Evolutionary conservation across 2,113 vertebrate genomes (phyloP).

Genomic region (Rhinopomastus cyanomelas): DNA sequence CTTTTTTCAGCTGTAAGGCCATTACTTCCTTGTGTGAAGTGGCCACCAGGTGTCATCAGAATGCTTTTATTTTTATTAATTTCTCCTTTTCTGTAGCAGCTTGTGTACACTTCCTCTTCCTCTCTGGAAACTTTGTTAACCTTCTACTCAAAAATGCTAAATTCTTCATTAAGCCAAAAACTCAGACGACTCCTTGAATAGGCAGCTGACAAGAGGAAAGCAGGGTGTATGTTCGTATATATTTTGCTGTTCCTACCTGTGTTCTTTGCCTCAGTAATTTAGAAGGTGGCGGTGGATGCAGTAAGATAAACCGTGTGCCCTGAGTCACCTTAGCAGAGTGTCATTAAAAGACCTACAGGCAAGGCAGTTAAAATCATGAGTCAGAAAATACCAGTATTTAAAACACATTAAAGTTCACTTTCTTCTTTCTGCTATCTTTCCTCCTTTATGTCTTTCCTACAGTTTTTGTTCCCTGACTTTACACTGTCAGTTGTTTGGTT

Average conservation of each 20-base stretch:
- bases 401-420: background rate
- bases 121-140: conserved; percentile 34
- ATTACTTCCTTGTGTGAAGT: conserved; percentile 41
- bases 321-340: background rate
- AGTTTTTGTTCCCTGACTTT: background rate
- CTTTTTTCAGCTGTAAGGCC: background rate
- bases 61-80: conserved; percentile 69
- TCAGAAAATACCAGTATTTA: background rate
- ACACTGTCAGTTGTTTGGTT: background rate
- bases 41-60: conserved; percentile 84
- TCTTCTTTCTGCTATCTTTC: background rate
- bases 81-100: conserved; percentile 9
- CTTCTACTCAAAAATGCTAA: background rate
- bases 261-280: background rate
- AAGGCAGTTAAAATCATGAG: background rate
- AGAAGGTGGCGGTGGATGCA: background rate
- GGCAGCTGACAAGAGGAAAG: background rate
- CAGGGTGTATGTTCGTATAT: background rate
- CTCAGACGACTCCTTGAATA: background rate
- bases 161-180: background rate
- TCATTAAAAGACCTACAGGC: background rate
- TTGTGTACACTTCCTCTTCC: background rate
- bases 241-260: background rate
- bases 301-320: background rate
- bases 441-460: background rate